Base-by-base conservation (phyloP, 30 jellyfish, hydroid and myxozoan genomes). In the Turritopsis rubra region DNA sequence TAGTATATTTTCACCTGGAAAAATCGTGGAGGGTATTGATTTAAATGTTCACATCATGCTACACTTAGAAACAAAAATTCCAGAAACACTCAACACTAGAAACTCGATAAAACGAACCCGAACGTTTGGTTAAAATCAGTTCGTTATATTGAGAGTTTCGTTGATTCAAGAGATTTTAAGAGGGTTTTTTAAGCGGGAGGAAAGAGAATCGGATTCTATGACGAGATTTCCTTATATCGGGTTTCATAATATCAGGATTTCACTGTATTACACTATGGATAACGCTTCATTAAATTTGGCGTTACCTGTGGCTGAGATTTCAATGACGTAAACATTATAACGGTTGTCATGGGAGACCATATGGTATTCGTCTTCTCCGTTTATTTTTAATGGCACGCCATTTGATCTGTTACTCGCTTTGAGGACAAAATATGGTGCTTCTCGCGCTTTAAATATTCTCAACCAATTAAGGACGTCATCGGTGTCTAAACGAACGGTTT, bases 381-480 rank as follows among this genome's bases (percentile, higher is more conserved):
- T 93, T 24, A 93, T 93, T n/a, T 81, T 65, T 28, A 93, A 65
- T 16, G 95, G 88, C 84, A 73, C 81, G 3, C 85, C 91, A 28
- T 88, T 79, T 22, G 87, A 87, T 52, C 89, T 93, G 20, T 79
- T 83, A 1, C 80, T 70, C 18, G 97, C 96, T 24, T 66, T 88
- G 75, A 93, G 76, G 25, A 90, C 82, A 53, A 93, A 88, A 53
- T 17, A 80, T 19, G 97, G 99, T 53, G 86, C 92, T 20, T 81
- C 76, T 22, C 88, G 79, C 7, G 97, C 91, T 78, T 94, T 65
- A 76, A 88, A 93, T 21, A 93, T 79, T 19, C 99, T 85, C 53
- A 84, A 86, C 97, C 96, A 93, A 52, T 93, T 95, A 18, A 88
- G 82, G 23, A 86, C 90, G 72, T 89, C 97, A 60, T 83, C 95